phyloP scores from a whole-genome alignment of 1,140 invertebrate species.

The Delia radicum region DNA sequence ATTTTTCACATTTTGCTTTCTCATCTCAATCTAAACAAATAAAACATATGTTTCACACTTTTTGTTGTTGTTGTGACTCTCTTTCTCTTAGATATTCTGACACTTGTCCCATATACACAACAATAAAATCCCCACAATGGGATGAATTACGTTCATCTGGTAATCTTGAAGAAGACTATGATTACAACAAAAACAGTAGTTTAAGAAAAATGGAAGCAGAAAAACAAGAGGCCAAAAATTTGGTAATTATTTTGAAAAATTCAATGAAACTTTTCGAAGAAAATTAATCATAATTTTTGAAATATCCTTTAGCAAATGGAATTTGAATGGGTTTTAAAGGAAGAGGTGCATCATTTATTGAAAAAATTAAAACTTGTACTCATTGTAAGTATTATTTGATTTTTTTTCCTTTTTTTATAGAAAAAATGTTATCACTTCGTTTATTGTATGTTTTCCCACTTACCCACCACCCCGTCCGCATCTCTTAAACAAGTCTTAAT shows the following conservation, averaged over 20 bases:
- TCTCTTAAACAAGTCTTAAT: not conserved
- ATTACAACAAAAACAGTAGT: slow-evolving; percentile 2
- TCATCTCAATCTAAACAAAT: not conserved
- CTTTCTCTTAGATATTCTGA: not conserved
- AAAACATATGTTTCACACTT: not conserved
- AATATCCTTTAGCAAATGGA: slow-evolving; percentile 74
- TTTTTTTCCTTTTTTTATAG: too few species aligned
- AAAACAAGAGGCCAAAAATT: slow-evolving; percentile 80
- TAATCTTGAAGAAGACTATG: not conserved
- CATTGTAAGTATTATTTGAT: slow-evolving; percentile 76
- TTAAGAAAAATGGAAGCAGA: slow-evolving; percentile 68
- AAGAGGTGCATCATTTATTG: slow-evolving; percentile 85
- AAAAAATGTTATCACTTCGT: not conserved
- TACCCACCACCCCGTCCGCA: not conserved
- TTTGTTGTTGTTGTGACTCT: not conserved
- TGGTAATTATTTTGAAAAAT: slow-evolving; percentile 60
- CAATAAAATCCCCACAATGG: not conserved
- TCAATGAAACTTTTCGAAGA: not conserved
- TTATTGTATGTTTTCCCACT: not conserved
- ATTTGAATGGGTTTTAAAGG: slow-evolving; percentile 88
- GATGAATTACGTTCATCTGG: not conserved
- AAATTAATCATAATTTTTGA: slow-evolving; percentile 48
- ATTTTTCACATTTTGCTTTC: not conserved
- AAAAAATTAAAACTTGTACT: slow-evolving; percentile 81
- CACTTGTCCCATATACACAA: not conserved